phyloP scores from a whole-genome alignment of 2,888 invertebrate genomes.

The Drosophila siamana region DNA sequence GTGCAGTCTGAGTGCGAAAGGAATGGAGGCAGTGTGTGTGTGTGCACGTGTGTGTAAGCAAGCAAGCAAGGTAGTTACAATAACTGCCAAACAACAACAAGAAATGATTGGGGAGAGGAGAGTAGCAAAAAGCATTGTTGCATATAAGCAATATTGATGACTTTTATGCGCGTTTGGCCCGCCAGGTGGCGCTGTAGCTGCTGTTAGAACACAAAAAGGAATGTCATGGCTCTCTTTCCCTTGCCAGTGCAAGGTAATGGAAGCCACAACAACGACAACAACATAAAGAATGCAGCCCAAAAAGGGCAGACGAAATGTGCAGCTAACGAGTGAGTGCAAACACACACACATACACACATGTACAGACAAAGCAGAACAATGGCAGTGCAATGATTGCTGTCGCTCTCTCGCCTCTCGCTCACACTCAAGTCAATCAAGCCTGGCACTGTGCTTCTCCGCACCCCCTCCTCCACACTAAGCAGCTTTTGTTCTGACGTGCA shows the following conservation, averaged over 20 bases:
- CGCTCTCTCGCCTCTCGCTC: background rate
- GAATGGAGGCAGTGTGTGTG: background rate
- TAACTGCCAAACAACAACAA: conserved; percentile 17
- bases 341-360: conserved; percentile 9
- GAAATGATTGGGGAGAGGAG: conserved; percentile 8
- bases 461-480: conserved; percentile 23
- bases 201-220: conserved; percentile 7
- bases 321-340: conserved; percentile 61
- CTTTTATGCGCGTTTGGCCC: conserved; percentile 56
- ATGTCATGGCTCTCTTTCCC: background rate
- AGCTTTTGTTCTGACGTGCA: conserved; percentile 52
- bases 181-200: conserved; percentile 50
- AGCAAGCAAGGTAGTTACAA: conserved; percentile 7
- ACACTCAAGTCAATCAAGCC: conserved; percentile 26
- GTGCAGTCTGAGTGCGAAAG: conserved; percentile 45
- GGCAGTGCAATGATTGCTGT: conserved; percentile 17
- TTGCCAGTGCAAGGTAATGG: conserved; percentile 31
- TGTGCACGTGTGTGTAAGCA: background rate
- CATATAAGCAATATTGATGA: conserved; percentile 81
- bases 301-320: conserved; percentile 64
- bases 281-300: conserved; percentile 45
- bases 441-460: conserved; percentile 3
- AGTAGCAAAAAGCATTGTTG: conserved; percentile 49
- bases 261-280: conserved; percentile 16
- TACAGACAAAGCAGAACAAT: conserved; percentile 27